These are phyloP conservation scores for Arizona elegans DNA, from an alignment of 2,113 vertebrate genomes.

Conservation along the genomic window DNA sequence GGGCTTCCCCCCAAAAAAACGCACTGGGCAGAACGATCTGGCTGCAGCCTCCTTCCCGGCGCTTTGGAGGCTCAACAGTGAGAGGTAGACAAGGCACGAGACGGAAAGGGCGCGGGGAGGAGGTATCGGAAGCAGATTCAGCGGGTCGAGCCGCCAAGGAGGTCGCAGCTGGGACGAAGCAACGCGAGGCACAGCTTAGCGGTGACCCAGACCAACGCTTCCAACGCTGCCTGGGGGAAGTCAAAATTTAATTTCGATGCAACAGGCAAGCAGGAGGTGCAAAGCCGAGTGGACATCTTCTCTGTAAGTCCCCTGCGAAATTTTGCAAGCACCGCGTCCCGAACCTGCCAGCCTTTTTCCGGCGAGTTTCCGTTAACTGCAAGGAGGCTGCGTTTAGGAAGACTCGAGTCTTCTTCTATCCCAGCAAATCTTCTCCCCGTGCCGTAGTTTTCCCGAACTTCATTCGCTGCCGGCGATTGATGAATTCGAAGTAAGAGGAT, in stretches of 20 bases:
- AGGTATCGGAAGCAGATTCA: not conserved
- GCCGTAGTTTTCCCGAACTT: not conserved
- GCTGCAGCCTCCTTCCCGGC: not conserved
- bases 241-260: not conserved
- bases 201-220: not conserved
- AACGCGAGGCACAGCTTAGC: not conserved
- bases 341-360: constrained; percentile 9
- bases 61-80: not conserved
- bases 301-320: constrained; percentile 52
- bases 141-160: too few species aligned
- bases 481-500: not conserved
- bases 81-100: not conserved
- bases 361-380: not conserved
- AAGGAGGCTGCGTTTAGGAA: not conserved
- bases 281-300: not conserved
- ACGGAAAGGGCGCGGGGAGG: not conserved
- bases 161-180: not conserved
- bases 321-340: constrained; percentile 33
- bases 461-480: not conserved
- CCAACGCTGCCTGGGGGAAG: not conserved
- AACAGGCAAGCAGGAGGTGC: not conserved
- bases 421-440: not conserved
- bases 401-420: too few species aligned
- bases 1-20: not conserved
- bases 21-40: not conserved